Percentiles rank a stretch among this genome's conserved stretches.
Evolutionary conservation across 2,113 vertebrate genomes (phyloP).

Genomic region (Dendrocopos noguchii): DNA sequence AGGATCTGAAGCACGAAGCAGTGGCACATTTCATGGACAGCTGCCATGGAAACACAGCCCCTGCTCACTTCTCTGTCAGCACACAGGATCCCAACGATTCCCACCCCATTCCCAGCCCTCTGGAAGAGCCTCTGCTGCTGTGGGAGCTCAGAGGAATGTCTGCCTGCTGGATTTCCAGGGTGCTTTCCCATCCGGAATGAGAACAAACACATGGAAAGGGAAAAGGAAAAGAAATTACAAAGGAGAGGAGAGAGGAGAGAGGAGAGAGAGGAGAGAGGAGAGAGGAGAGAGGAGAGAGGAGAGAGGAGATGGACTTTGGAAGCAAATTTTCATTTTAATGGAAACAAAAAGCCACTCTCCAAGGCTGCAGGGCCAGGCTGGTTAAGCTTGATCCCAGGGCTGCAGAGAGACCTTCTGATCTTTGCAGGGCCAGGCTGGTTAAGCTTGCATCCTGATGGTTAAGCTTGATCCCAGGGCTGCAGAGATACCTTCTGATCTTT

Average conservation of each 20-base stretch:
- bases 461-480: slow-evolving; percentile 7
- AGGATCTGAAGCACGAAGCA: not conserved
- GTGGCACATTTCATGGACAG: not conserved
- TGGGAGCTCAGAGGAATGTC: not conserved
- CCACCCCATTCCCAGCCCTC: slow-evolving; percentile 12
- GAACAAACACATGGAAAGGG: not conserved
- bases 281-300: too few relatives aligned
- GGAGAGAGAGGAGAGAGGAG: too few relatives aligned
- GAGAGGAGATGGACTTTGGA: not conserved
- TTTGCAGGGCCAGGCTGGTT: slow-evolving; percentile 51
- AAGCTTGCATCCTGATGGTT: slow-evolving; percentile 73
- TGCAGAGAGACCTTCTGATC: too few relatives aligned
- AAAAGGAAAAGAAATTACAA: too few relatives aligned
- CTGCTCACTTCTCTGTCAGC: not conserved
- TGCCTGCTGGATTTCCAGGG: not conserved
- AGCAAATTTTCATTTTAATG: slow-evolving; percentile 52
- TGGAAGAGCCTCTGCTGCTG: not conserved
- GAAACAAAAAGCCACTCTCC: slow-evolving; percentile 63
- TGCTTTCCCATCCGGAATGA: not conserved
- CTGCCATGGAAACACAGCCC: slow-evolving; percentile 52
- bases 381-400: too few relatives aligned
- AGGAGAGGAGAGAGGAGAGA: too few relatives aligned
- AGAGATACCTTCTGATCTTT: slow-evolving; percentile 76
- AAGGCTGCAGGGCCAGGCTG: not conserved
- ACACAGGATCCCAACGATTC: slow-evolving; percentile 31